A percentile compares a stretch with the other conserved stretches of the same genome.
phyloP scores from a whole-genome alignment of 1,140 invertebrate species.

The Trichomalopsis sarcophagae region DNA sequence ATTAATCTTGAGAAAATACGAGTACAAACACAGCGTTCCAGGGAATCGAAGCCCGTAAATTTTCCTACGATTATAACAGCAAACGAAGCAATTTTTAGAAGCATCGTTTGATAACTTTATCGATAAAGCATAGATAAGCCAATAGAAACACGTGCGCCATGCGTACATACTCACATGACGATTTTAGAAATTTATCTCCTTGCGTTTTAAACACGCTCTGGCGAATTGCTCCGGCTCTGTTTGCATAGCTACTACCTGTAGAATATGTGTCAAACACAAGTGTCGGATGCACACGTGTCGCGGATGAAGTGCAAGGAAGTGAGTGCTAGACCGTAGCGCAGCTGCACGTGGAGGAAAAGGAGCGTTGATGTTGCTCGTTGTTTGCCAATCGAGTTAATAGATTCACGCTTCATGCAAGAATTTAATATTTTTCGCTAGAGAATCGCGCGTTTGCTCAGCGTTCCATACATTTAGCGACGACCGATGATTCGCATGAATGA shows the following conservation, averaged over 20 bases:
- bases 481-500: too few relatives aligned
- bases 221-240: not conserved
- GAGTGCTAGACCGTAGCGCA: not conserved
- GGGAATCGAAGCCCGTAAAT: too few relatives aligned
- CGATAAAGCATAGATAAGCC: not conserved
- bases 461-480: too few relatives aligned
- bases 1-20: not conserved
- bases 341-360: not conserved
- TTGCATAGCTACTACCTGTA: not conserved
- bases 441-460: not conserved
- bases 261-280: slow-evolving; percentile 26
- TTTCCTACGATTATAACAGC: not conserved
- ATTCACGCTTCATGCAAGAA: not conserved
- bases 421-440: not conserved
- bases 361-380: not conserved
- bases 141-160: not conserved
- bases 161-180: not conserved
- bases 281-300: slow-evolving; percentile 5
- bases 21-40: too few relatives aligned
- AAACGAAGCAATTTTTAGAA: not conserved
- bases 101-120: not conserved
- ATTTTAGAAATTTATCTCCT: not conserved
- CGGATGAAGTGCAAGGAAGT: not conserved
- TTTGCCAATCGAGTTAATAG: not conserved
- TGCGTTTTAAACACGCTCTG: not conserved